A percentile compares a stretch with the other conserved stretches of the same genome.
These are phyloP conservation scores for Ephestia elutella DNA, from an alignment of 1,140 invertebrate genomes.

Conservation along the genomic window DNA sequence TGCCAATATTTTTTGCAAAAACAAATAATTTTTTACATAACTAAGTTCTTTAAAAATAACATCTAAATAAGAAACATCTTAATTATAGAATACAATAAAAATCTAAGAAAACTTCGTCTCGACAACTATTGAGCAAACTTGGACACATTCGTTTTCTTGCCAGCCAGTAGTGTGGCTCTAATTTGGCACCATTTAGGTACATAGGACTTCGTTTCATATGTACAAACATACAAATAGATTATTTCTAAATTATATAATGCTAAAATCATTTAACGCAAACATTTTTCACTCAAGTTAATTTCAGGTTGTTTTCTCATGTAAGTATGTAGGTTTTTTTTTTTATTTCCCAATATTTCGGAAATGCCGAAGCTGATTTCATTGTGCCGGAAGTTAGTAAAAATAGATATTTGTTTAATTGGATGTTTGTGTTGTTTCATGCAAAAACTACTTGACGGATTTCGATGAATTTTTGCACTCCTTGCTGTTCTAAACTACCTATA, in stretches of 20 bases:
- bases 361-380: too few species aligned
- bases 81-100: neutral
- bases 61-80: neutral
- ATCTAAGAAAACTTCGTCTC: neutral
- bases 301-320: neutral
- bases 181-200: conserved; percentile 67
- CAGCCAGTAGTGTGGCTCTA: conserved; percentile 13
- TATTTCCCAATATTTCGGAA: too few species aligned
- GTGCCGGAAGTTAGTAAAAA: too few species aligned
- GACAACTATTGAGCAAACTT: conserved; percentile 46
- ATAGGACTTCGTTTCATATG: conserved; percentile 50
- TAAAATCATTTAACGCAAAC: neutral
- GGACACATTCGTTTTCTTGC: conserved; percentile 29
- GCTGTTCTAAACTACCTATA: too few species aligned
- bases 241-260: neutral
- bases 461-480: too few species aligned
- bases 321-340: too few species aligned
- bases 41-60: neutral
- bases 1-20: too few species aligned
- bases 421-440: too few species aligned
- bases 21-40: too few species aligned
- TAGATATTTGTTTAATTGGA: too few species aligned
- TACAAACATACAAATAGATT: conserved; percentile 30
- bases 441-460: too few species aligned
- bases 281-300: neutral